Evolutionary conservation across 2,797 vertebrate genomes (phyloP), one percentile per base, ranked within the genome.

Genomic region (Galago senegalensis): DNA sequence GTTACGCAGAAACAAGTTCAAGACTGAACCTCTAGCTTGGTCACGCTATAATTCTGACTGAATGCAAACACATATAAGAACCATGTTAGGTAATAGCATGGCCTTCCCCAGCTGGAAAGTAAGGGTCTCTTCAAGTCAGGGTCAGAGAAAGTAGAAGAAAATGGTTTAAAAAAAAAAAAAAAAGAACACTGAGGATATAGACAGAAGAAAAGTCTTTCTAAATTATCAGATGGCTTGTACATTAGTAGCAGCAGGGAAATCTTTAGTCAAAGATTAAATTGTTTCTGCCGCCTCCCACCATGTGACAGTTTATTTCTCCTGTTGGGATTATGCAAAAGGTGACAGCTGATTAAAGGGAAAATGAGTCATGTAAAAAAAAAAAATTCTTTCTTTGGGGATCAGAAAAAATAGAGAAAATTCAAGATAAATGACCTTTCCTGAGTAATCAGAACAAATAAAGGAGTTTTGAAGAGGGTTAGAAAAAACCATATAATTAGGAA

Each of bases 401-500:
- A 84, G 69, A 86, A 69, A 31, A 96, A 81, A 80, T 9, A 79
- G 23, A 69, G 72, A 86, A 95, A 87, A 79, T 89, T 88, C 29
- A 79, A 93, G 58, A 93, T 80, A 96, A 97, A 96, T 91, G 65
- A 90, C 60, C 61, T 79, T 97, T 81, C 56, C 43, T 21, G 63
- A 89, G 37, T 92, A 95, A 94, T 96, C 96, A 93, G 89, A 94
- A 97, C 96, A 89, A 96, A 96, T 97, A 46, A 0, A 31, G 0
- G 16, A 10, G 21, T 82, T 97, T 91, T 69, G 83, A 97, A 84
- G 34, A 97, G 93, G 75, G 17, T 94, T 97, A 97, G 93, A 89
- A 96, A 97, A 83, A 82, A 29, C 53, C 69, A 97, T 90, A 93
- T 98, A 98, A 98, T 98, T 98, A 97, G 94, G 93, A 63, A 60